These are phyloP conservation scores for Aspidiotus destructor DNA, from an alignment of 2,888 invertebrate genomes.

Conservation along the genomic window DNA sequence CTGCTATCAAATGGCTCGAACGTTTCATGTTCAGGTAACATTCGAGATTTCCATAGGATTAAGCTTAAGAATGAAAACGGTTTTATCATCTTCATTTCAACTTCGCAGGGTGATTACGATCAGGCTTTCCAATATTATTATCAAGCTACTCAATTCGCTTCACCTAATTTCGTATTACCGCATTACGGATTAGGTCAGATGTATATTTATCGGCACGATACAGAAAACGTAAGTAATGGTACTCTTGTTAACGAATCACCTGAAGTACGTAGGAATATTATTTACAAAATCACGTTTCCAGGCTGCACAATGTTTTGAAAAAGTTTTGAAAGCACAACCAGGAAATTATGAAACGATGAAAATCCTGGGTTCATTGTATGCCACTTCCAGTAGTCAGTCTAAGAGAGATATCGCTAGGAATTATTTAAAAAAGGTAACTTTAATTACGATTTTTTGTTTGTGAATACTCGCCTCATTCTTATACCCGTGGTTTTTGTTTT, in stretches of 20 bases:
- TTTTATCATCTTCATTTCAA: background rate
- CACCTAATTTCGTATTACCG: constrained; percentile 87
- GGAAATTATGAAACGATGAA: constrained; percentile 99
- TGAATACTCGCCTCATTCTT: background rate
- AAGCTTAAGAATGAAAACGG: background rate
- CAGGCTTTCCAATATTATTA: constrained; percentile 99
- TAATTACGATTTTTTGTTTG: background rate
- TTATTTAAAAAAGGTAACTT: constrained; percentile 73
- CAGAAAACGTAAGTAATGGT: constrained; percentile 65
- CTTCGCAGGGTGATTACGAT: constrained; percentile 66
- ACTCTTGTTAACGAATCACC: constrained; percentile 7
- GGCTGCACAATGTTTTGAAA: constrained; percentile 98
- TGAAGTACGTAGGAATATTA: background rate
- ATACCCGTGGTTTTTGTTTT: constrained; percentile 1
- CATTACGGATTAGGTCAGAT: constrained; percentile 98
- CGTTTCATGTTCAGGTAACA: constrained; percentile 77
- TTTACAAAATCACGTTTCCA: constrained; percentile 41
- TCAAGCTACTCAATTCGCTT: constrained; percentile 96
- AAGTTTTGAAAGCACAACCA: constrained; percentile 91
- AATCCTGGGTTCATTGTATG: constrained; percentile 93
- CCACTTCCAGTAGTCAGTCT: constrained; percentile 76
- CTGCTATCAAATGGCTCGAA: constrained; percentile 92
- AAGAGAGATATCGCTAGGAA: constrained; percentile 88
- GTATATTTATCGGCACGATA: constrained; percentile 95
- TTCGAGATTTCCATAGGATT: background rate